These are phyloP conservation scores for Orchesellides sinensis DNA, from an alignment of 2,888 invertebrate genomes.

Conservation along the genomic window DNA sequence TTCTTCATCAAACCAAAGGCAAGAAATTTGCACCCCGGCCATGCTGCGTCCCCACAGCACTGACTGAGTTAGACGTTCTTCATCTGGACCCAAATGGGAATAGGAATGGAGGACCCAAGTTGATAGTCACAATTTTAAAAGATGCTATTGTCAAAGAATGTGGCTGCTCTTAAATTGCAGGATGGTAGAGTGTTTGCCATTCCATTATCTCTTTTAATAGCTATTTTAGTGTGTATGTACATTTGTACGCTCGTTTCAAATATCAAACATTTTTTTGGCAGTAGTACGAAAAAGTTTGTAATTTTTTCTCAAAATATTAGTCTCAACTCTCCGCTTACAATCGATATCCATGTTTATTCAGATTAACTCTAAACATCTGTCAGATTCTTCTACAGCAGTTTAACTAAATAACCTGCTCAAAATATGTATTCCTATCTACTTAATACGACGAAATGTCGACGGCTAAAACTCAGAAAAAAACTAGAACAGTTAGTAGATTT, in stretches of 20 bases:
- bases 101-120: conserved; percentile 62
- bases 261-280: conserved; percentile 6
- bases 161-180: conserved; percentile 72
- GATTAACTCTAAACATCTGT: conserved; percentile 12
- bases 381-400: conserved; percentile 4
- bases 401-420: background rate
- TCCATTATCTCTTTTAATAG: conserved; percentile 49
- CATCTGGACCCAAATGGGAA: conserved; percentile 70
- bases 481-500: conserved; percentile 7
- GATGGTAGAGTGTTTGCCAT: conserved; percentile 45
- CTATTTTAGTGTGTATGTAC: conserved; percentile 11
- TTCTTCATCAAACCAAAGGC: conserved; percentile 71
- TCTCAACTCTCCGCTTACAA: conserved; percentile 25
- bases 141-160: conserved; percentile 74
- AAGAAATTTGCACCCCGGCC: conserved; percentile 69
- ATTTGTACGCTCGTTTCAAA: too few relatives aligned
- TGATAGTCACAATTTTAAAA: conserved; percentile 73
- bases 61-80: conserved; percentile 73
- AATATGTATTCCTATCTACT: background rate
- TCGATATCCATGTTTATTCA: background rate
- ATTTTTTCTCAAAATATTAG: conserved; percentile 11
- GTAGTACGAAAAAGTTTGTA: background rate
- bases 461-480: conserved; percentile 5
- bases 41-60: conserved; percentile 74
- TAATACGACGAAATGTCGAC: background rate